Evolutionary conservation across 2,113 vertebrate species (phyloP).

Genomic region (Reinhardtius hippoglossoides): DNA sequence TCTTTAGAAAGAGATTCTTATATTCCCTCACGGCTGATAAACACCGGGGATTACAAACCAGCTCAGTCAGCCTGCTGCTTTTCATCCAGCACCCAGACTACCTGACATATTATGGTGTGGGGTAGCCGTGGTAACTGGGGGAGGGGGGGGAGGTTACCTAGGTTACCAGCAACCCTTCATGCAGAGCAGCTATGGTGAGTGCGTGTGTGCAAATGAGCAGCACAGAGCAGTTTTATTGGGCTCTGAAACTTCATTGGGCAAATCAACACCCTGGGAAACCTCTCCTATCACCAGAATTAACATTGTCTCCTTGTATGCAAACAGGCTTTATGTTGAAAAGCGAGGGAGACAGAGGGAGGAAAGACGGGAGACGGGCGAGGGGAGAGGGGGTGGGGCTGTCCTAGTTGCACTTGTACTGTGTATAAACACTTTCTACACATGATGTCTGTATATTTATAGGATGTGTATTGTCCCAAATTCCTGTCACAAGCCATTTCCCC

Average conservation of each 20-base stretch:
- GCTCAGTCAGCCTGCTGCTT: not conserved
- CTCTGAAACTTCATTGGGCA: constrained; percentile 49
- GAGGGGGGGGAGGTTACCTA: constrained; percentile 46
- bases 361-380: not conserved
- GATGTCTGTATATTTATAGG: constrained; percentile 46
- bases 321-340: constrained; percentile 23
- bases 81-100: constrained; percentile 22
- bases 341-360: constrained; percentile 10
- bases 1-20: not conserved
- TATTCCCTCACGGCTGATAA: not conserved
- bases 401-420: constrained; percentile 48
- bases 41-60: not conserved
- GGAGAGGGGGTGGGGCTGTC: constrained; percentile 22
- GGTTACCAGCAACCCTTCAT: constrained; percentile 66
- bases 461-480: constrained; percentile 35
- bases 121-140: constrained; percentile 24
- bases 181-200: constrained; percentile 43
- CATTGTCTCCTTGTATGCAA: constrained; percentile 53
- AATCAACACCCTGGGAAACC: constrained; percentile 74
- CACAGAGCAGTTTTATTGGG: constrained; percentile 59
- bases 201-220: constrained; percentile 45
- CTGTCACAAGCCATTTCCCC: constrained; percentile 16
- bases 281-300: constrained; percentile 37
- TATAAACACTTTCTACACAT: not conserved
- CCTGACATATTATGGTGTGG: constrained; percentile 48